Evolutionary conservation across 2,888 invertebrate species (phyloP).

Genomic region (Metellina segmentata): DNA sequence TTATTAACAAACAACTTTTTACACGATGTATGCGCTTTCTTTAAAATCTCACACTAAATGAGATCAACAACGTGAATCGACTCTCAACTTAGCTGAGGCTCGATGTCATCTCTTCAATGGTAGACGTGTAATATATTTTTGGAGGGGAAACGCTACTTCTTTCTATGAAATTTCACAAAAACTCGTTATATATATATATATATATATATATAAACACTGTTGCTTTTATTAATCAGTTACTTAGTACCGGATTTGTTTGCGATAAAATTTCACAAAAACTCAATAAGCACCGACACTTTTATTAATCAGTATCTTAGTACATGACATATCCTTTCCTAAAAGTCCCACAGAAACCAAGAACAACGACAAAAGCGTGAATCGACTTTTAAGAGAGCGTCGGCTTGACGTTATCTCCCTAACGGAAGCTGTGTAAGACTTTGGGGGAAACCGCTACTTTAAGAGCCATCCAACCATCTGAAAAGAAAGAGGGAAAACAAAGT

Average conservation of each 20-base stretch:
- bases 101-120: too few species aligned
- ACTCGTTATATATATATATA: too few species aligned
- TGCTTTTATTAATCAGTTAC: background rate
- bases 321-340: background rate
- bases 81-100: too few species aligned
- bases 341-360: background rate
- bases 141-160: too few species aligned
- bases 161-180: background rate
- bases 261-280: background rate
- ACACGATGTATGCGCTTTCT: too few species aligned
- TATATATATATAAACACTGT: background rate
- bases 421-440: too few species aligned
- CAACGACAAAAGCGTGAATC: background rate
- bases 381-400: background rate
- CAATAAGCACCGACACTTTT: background rate
- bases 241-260: background rate
- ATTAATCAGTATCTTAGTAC: background rate
- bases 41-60: too few species aligned
- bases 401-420: background rate
- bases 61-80: too few species aligned
- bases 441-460: background rate
- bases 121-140: too few species aligned
- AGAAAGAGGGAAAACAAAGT: background rate
- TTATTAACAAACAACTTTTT: too few species aligned
- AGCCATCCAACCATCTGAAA: background rate